Evolutionary conservation across 2,797 vertebrate species (phyloP).

Genomic region (Microhierax caerulescens): DNA sequence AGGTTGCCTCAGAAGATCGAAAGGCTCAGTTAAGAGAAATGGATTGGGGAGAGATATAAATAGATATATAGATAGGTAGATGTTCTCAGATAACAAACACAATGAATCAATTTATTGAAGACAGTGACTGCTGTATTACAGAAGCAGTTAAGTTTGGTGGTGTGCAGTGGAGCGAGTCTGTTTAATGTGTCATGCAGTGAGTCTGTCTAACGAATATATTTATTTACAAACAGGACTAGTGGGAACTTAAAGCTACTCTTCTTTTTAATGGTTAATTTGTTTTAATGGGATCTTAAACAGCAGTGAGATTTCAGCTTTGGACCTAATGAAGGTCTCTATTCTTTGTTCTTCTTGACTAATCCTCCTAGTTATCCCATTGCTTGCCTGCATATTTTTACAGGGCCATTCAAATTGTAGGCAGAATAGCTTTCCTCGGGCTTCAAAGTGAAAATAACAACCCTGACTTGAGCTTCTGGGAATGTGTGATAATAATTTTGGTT

Average conservation of each 20-base stretch:
- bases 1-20: not conserved
- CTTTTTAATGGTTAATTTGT: not conserved
- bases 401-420: not conserved
- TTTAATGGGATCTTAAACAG: not conserved
- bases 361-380: not conserved
- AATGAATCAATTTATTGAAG: not conserved
- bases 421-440: not conserved
- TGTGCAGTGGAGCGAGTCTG: not conserved
- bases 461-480: not conserved
- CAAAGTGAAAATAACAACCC: not conserved
- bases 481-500: not conserved
- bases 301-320: not conserved
- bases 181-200: not conserved
- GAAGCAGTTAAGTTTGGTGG: not conserved
- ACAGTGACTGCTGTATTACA: rapidly evolving
- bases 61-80: not conserved
- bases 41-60: not conserved
- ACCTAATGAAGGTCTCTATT: not conserved
- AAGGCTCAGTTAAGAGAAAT: not conserved
- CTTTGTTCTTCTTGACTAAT: not conserved
- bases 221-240: not conserved
- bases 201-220: not conserved
- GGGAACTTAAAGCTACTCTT: not conserved
- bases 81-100: not conserved
- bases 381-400: not conserved